Percentiles rank a stretch among this genome's conserved stretches.
phyloP scores from a whole-genome alignment of 2,113 vertebrate species.

The Pseudorectes ferrugineus region DNA sequence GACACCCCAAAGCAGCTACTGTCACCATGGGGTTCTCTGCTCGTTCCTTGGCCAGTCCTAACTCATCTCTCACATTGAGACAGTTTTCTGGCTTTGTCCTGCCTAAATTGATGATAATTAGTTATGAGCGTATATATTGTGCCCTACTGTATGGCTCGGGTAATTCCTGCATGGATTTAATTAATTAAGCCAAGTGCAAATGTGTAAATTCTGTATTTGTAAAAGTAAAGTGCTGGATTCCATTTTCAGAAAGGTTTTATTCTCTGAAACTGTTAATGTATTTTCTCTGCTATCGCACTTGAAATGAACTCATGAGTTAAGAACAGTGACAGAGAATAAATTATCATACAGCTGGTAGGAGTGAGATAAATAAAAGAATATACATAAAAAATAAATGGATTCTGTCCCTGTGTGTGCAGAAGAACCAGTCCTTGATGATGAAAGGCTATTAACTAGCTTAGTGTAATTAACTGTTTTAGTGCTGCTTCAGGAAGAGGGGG shows the following conservation, averaged over 20 bases:
- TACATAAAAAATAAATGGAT: conserved; percentile 42
- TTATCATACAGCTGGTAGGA: conserved; percentile 54
- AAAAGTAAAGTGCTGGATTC: conserved; percentile 26
- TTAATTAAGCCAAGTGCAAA: conserved; percentile 41
- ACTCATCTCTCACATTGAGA: neutral
- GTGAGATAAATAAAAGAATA: conserved; percentile 54
- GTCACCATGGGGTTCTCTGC: neutral
- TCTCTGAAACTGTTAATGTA: conserved; percentile 43
- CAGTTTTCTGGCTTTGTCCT: neutral
- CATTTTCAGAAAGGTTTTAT: conserved; percentile 15
- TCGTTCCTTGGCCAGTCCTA: neutral
- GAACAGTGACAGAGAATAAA: conserved; percentile 62
- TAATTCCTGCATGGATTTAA: neutral
- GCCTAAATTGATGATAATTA: neutral
- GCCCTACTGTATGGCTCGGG: neutral
- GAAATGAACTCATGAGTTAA: conserved; percentile 55
- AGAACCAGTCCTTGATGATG: conserved; percentile 13
- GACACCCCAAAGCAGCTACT: too few relatives aligned
- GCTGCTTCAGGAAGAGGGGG: conserved; percentile 14
- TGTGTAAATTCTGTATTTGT: conserved; percentile 33
- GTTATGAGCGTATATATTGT: neutral
- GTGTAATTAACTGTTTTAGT: conserved; percentile 43
- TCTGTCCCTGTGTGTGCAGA: neutral
- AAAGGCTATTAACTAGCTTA: conserved; percentile 46
- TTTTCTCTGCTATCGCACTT: conserved; percentile 35